Evolutionary conservation across 2,797 vertebrate species (phyloP).

Genomic region (Serranus cabrilla): DNA sequence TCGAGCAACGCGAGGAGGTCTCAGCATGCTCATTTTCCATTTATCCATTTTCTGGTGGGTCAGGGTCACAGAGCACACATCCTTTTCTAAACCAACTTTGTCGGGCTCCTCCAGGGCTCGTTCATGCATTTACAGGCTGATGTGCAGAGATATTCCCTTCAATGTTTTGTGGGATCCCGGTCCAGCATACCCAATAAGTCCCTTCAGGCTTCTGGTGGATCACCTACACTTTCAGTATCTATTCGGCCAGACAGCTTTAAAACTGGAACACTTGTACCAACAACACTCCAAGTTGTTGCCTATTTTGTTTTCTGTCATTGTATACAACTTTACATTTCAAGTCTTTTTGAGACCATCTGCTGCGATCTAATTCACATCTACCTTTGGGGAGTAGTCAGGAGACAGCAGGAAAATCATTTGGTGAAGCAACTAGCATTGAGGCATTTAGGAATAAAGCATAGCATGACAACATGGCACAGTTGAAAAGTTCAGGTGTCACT

Average conservation of each 20-base stretch:
- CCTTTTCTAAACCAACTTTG: background rate
- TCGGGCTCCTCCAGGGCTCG: background rate
- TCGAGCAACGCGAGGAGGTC: slow-evolving; percentile 9
- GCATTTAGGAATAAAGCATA: slow-evolving; percentile 12
- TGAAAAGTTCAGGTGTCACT: slow-evolving; percentile 45
- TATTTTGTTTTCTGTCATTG: slow-evolving; percentile 28
- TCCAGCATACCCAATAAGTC: background rate
- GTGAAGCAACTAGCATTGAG: slow-evolving; percentile 1
- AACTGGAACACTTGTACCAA: slow-evolving; percentile 13
- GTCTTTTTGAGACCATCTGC: background rate
- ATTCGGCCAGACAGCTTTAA: slow-evolving; percentile 10
- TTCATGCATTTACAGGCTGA: slow-evolving; percentile 4
- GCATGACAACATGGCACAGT: slow-evolving; percentile 5
- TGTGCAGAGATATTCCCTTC: slow-evolving; percentile 2
- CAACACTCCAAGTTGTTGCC: slow-evolving; percentile 13
- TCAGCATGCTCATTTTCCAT: slow-evolving; percentile 28
- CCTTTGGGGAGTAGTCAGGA: slow-evolving; percentile 10
- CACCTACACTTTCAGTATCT: background rate
- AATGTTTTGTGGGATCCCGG: background rate
- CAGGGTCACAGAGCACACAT: slow-evolving; percentile 27
- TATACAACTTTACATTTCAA: slow-evolving; percentile 30
- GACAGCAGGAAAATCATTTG: background rate
- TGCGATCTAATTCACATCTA: slow-evolving; percentile 34
- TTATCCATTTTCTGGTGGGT: slow-evolving; percentile 10
- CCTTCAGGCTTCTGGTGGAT: background rate